Conservation (phyloP, 2,888 invertebrate genomes). For the Rhagium mordax region DNA sequence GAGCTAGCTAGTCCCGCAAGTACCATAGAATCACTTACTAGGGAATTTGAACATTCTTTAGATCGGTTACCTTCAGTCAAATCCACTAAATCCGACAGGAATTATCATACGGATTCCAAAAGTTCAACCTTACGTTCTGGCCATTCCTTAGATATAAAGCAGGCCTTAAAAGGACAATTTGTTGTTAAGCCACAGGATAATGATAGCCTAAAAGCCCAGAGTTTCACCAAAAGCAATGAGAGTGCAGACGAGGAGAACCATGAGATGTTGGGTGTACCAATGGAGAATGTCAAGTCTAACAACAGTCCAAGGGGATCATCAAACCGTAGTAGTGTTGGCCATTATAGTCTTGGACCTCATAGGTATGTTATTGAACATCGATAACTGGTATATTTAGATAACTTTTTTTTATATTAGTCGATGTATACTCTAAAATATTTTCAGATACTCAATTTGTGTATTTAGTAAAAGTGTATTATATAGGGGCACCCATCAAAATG, state of each 20-base stretch:
- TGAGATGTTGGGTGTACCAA: conserved; percentile 32
- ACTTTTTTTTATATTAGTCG: too few relatives aligned
- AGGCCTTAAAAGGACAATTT: conserved; percentile 72
- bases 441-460: background rate
- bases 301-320: conserved; percentile 70
- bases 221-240: conserved; percentile 58
- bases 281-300: conserved; percentile 41
- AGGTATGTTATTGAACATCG: conserved; percentile 55
- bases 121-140: conserved; percentile 59
- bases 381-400: too few relatives aligned
- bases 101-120: conserved; percentile 44
- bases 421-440: too few relatives aligned
- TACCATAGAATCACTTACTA: conserved; percentile 84
- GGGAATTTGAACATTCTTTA: conserved; percentile 88
- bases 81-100: conserved; percentile 44
- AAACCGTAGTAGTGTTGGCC: conserved; percentile 69
- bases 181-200: conserved; percentile 79
- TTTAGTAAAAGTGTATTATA: conserved; percentile 24
- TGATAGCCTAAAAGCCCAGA: conserved; percentile 78
- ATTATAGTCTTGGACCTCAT: conserved; percentile 68
- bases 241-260: conserved; percentile 17
- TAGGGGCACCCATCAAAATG: conserved; percentile 61
- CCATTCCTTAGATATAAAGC: conserved; percentile 66
- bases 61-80: conserved; percentile 67
- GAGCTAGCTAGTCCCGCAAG: conserved; percentile 84